Evolutionary conservation across 2,888 invertebrate species (phyloP), one percentile per base, ranked within the genome.

Genomic region (Mayetiola destructor): DNA sequence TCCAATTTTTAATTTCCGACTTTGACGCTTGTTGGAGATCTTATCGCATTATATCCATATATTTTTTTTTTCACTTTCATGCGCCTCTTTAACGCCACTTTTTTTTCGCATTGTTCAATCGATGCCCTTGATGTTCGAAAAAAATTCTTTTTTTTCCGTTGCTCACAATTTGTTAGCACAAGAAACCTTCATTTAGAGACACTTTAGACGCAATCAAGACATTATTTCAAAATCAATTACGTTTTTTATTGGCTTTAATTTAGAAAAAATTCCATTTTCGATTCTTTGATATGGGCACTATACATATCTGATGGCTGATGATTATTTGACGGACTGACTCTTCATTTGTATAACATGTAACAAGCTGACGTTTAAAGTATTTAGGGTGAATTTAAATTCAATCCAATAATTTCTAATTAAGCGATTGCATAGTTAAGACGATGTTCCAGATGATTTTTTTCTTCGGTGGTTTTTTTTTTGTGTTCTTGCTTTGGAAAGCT

Each of bases 1-100:
- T 56, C 52, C 56, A 37, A 58, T 39, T 58, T 58, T 58, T 58
- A 58, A 58, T 58, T 58, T 56, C 58, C 52, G 56, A 55, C 55
- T 55, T 58, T 39, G 40, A 55, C 18, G 23, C 16, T 12, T 12
- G 30, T 52, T 9, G 40, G 8, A 10, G 42, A 12, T 32, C 32
- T 32, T 42, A 14, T 48, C 27, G 27, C 20, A 27, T 48, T 48
- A 27, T 27, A 48, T 27, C 48, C 27, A 27, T 23, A 16, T 48
- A 16, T 27, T 48, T 27, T 9, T 27, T 48, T 9, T 48, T n/a
- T 5, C 18, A 6, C 48, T 40, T 21, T 16, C 5, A 39, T 20
- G 39, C 10, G 30, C 12, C n/a, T 10, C 29, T 29, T 16, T 27
- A 20, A 37, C 18, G n/a, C 29, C 40, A 3, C 18, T 40, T 56